Evolutionary conservation across 2,888 invertebrate genomes (phyloP).

Genomic region (Augiades crinisus): DNA sequence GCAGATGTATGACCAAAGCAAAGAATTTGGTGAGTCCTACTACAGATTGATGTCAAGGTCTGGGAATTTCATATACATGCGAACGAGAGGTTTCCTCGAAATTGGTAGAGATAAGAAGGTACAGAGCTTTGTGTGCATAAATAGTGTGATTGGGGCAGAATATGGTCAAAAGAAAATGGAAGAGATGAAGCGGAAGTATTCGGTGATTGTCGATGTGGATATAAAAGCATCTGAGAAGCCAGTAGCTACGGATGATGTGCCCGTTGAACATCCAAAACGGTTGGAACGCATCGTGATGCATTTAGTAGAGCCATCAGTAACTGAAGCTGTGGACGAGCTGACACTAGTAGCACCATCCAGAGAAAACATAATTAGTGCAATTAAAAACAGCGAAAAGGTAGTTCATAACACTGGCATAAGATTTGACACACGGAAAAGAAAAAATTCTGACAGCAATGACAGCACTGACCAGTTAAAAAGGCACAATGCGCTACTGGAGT

Average conservation of each 20-base stretch:
- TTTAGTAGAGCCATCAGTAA: conserved; percentile 70
- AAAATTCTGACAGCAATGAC: conserved; percentile 54
- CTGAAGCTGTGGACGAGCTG: conserved; percentile 59
- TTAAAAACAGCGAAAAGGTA: conserved; percentile 71
- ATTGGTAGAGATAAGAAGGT: conserved; percentile 89
- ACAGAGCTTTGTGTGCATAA: conserved; percentile 93
- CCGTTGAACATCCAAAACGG: conserved; percentile 86
- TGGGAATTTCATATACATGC: conserved; percentile 92
- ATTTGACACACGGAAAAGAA: conserved; percentile 68
- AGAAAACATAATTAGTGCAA: conserved; percentile 72
- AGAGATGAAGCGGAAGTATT: conserved; percentile 91
- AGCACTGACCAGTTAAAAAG: conserved; percentile 57
- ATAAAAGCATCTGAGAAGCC: conserved; percentile 54
- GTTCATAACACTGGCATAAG: conserved; percentile 68
- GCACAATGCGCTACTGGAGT: conserved; percentile 44
- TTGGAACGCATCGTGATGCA: conserved; percentile 88
- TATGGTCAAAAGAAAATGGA: conserved; percentile 87
- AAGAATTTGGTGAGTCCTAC: conserved; percentile 92
- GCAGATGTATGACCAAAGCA: conserved; percentile 93
- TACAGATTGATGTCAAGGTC: conserved; percentile 91
- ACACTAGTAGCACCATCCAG: conserved; percentile 69
- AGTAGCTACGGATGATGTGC: conserved; percentile 55
- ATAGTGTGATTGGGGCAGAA: conserved; percentile 88
- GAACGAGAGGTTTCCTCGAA: conserved; percentile 92
- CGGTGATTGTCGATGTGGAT: conserved; percentile 83